Base-by-base conservation (phyloP, 2,888 invertebrate species). In the Cheilosia impressa region DNA sequence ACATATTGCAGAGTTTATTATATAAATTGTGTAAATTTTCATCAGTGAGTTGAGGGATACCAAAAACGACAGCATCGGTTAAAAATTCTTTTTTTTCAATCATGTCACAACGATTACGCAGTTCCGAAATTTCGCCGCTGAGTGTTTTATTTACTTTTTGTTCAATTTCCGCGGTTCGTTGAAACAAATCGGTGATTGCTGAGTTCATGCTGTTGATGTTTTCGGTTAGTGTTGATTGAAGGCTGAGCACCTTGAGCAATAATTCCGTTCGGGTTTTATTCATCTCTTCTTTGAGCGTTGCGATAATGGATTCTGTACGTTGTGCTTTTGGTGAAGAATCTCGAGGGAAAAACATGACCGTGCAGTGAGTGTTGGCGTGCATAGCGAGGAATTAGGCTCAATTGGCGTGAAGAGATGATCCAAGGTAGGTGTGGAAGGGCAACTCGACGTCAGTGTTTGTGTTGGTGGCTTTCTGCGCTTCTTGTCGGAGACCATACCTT, bases 231-330 rank as follows among this genome's bases (percentile, higher is more conserved):
- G 34, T n/a, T 34, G 1, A 2, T 34, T 57, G 34, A 9, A 57
- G 38, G n/a, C 13, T 5, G n/a, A 31, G 17, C 22, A 55, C 31
- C n/a, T 55, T 55, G 7, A 55, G n/a, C 31, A 57, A 13, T 13
- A 27, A n/a, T 6, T 60, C 60, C 7, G 43, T 45, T 22, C 43
- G 60, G 2, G 24, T 27, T 43, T 60, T 60, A 3, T 57, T 38
- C 22, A 57, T 38, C 10, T 38, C 57, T 17, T 34, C 34, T 57
- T 38, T 57, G 4, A 57, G 43, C 6, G 41, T 43, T 1, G 24
- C 22, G 1, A 60, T 60, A 5, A 43, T 4, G 5, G 60, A 13
- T 4, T 22, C 43, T 0, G 43, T 24, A 7, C 45, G 43, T 41
- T 27, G 22, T 6, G 15, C 10, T 43, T 43, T 6, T 24, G 6